Base-by-base conservation (phyloP, 2,113 vertebrate species). In the Halcyon senegalensis region DNA sequence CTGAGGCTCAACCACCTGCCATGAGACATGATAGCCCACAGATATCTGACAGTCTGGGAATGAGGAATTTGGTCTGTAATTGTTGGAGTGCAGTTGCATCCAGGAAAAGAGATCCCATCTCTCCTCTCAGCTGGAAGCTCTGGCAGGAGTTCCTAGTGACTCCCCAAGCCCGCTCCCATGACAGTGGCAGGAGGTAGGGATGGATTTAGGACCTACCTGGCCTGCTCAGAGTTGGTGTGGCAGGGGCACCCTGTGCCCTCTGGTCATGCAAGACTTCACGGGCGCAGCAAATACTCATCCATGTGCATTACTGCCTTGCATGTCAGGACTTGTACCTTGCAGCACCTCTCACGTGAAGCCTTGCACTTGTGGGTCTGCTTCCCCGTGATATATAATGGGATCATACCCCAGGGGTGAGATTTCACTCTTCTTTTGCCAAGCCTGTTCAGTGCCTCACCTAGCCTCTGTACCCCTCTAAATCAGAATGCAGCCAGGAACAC, bases 401-500 rank as follows among this genome's bases (percentile, higher is more conserved):
- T 13, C 5, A 0, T 16, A 83, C 15, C 4, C n/a, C 14, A 31
- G 13, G 41, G 13, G 6, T 51, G 39, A 81, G 28, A 33, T 9
- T 59, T 83, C 43, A 53, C 20, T 13, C 13, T 62, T 73, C 18
- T 64, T 75, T 68, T 92, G 27, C 44, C 53, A 75, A 48, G 13
- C 5, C 27, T 50, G 31, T 50, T 84, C 62, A 58, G 35, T 20
- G 64, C 24, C 39, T 41, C 0, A 0, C 33, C 9, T 44, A 64
- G 27, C 24, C 17, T 64, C 48, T 62, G 7, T 16, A 53, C 9
- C 24, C 25, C 28, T 63, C 82, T 67, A 84, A 92, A 96, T 89
- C 89, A 95, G 74, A 89, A 92, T 87, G 69, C 80, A 91, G 80
- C 55, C 74, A 88, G 89, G 59, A 93, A 76, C 73, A 73, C 60